phyloP scores from a whole-genome alignment of 1,140 invertebrate species.

The Zophobas morio region DNA sequence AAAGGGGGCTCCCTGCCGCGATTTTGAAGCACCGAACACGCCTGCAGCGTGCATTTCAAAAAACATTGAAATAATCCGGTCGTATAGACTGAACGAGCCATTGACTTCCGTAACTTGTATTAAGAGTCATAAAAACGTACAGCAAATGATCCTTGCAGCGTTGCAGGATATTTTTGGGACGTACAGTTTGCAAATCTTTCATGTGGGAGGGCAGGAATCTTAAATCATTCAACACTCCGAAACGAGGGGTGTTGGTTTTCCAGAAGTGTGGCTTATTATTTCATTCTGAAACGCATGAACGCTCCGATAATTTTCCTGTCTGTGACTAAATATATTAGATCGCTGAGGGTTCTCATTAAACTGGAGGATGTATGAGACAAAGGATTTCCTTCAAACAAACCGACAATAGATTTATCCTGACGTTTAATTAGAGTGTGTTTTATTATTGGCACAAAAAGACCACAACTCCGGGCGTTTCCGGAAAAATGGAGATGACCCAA shows the following conservation, averaged over 20 bases:
- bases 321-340: conserved; percentile 51
- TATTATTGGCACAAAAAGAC: conserved; percentile 35
- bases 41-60: conserved; percentile 5
- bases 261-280: conserved; percentile 53
- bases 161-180: conserved; percentile 16
- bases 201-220: conserved; percentile 30
- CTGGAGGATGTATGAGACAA: conserved; percentile 46
- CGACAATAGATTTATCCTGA: conserved; percentile 47
- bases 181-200: conserved; percentile 34
- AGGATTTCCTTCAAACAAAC: conserved; percentile 46
- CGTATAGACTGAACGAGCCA: conserved; percentile 46
- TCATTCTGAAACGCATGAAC: conserved; percentile 52
- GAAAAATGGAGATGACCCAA: conserved; percentile 22
- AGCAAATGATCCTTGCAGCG: conserved; percentile 40
- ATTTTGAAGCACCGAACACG: neutral
- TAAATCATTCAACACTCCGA: conserved; percentile 48
- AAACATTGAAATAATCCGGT: conserved; percentile 42
- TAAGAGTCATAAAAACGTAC: conserved; percentile 36
- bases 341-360: conserved; percentile 45
- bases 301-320: conserved; percentile 54
- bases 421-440: conserved; percentile 45
- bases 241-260: conserved; percentile 47
- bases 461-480: neutral
- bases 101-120: conserved; percentile 41
- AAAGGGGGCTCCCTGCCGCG: conserved; percentile 2